Conservation (phyloP, 2,113 vertebrate species). For the Otis tarda region DNA sequence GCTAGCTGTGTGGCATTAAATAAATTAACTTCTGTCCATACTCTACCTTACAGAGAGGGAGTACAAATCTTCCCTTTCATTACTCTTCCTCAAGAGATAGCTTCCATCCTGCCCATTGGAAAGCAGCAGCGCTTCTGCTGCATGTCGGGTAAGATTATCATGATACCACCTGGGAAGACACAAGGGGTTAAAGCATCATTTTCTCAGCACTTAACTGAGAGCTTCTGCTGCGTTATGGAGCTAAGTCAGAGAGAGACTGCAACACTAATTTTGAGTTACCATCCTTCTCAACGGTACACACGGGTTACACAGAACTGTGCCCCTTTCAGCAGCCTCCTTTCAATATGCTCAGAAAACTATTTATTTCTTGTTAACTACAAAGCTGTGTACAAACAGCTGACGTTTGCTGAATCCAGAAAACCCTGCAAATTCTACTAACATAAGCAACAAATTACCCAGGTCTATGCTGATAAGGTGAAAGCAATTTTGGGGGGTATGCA, state of each 20-base stretch:
- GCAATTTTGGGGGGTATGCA: background rate
- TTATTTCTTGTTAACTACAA: background rate
- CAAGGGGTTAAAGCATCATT: background rate
- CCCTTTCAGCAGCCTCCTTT: background rate
- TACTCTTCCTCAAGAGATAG: constrained; percentile 91
- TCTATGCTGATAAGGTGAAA: background rate
- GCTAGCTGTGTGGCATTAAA: background rate
- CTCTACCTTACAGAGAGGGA: constrained; percentile 91
- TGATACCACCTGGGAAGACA: constrained; percentile 89
- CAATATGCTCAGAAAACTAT: accelerated
- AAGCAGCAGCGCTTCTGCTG: constrained; percentile 90
- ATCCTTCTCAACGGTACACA: background rate
- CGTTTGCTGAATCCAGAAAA: background rate
- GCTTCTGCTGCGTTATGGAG: background rate
- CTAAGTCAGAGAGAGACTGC: background rate
- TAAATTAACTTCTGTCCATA: background rate
- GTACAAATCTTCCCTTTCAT: constrained; percentile 78
- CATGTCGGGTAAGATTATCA: constrained; percentile 85
- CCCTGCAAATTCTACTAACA: background rate
- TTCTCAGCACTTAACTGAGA: background rate
- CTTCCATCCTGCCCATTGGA: constrained; percentile 92
- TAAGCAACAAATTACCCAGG: background rate
- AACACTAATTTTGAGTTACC: background rate
- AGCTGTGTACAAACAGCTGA: background rate
- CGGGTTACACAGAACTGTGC: background rate